These are phyloP conservation scores for Ectropis crepuscularia DNA, from an alignment of 2,888 invertebrate species.

Conservation along the genomic window DNA sequence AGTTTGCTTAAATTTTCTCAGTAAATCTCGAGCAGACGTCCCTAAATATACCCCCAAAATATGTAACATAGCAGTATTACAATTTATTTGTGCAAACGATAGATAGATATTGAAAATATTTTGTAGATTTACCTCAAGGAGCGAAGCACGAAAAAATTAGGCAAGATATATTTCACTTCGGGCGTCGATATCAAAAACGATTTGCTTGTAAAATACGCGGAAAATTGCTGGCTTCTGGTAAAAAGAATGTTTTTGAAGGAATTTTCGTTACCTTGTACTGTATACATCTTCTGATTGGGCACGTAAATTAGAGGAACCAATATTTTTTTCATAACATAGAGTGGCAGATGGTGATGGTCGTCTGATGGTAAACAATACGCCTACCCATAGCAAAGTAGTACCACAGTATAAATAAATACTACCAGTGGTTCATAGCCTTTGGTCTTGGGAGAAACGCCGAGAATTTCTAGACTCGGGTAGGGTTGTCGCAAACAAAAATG, in stretches of 20 bases:
- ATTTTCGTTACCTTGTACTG: neutral
- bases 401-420: too few species aligned
- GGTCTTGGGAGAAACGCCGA: too few species aligned
- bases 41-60: neutral
- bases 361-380: too few species aligned
- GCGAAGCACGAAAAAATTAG: conserved; percentile 13
- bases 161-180: conserved; percentile 16
- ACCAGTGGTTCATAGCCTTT: too few species aligned
- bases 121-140: conserved; percentile 18
- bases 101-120: conserved; percentile 24
- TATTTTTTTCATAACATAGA: too few species aligned
- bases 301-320: too few species aligned
- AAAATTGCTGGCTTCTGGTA: neutral
- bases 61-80: neutral
- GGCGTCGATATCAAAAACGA: conserved; percentile 18
- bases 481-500: too few species aligned
- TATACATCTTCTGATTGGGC: too few species aligned
- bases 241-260: conserved; percentile 9
- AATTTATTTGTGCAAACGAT: conserved; percentile 10
- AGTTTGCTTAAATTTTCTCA: neutral
- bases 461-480: too few species aligned
- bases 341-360: too few species aligned
- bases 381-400: too few species aligned
- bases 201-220: conserved; percentile 10
- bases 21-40: conserved; percentile 1